Percentiles rank a stretch among this genome's conserved stretches.
phyloP scores from a whole-genome alignment of 2,113 vertebrate species.

The Capreolus pygargus region DNA sequence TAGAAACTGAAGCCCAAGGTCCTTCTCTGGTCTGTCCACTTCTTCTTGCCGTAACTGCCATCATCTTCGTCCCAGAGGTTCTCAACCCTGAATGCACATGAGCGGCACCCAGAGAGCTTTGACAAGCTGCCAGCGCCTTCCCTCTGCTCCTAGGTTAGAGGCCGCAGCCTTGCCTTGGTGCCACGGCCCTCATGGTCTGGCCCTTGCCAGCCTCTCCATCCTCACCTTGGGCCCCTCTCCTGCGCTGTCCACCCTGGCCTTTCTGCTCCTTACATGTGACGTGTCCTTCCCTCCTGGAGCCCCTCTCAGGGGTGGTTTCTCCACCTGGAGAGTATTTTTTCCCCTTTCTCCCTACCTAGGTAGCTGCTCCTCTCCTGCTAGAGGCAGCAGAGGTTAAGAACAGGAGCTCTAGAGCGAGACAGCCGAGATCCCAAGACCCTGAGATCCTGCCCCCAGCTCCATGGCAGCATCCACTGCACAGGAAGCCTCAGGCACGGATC shows the following conservation, averaged over 20 bases:
- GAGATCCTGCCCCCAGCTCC: not conserved
- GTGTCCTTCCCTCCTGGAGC: not conserved
- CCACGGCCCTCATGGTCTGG: not conserved
- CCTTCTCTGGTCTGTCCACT: not conserved
- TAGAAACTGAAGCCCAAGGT: not conserved
- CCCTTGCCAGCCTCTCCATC: not conserved
- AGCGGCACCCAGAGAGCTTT: not conserved
- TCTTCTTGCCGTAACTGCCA: not conserved
- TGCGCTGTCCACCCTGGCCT: not conserved
- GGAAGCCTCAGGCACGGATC: not conserved
- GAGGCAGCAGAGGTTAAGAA: not conserved
- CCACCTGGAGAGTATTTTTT: not conserved
- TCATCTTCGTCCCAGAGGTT: not conserved
- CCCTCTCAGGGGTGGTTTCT: not conserved
- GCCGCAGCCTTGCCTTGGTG: not conserved
- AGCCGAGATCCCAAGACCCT: not conserved
- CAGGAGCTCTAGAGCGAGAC: not conserved
- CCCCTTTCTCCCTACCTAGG: not conserved
- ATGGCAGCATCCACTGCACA: accelerated
- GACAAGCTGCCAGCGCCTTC: not conserved
- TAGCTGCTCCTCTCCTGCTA: not conserved
- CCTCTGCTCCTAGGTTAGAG: not conserved
- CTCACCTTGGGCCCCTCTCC: not conserved
- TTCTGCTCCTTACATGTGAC: not conserved
- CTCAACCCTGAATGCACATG: not conserved